Conservation (phyloP, 2,797 vertebrate genomes). For the Melanotaenia nigrans region DNA sequence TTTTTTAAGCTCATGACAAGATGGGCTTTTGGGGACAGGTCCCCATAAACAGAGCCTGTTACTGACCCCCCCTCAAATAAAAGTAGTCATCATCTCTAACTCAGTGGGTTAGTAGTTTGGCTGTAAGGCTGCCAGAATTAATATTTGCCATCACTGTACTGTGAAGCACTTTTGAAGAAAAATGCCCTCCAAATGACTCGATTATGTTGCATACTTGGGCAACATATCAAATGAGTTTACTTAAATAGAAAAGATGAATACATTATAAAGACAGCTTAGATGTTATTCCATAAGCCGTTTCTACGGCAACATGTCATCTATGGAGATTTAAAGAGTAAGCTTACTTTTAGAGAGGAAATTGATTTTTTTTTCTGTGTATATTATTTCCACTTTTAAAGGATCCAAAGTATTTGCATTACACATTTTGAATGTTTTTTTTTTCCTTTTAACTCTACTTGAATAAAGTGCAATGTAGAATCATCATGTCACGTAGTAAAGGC, state of each 20-base stretch:
- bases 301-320: constrained; percentile 24
- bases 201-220: constrained; percentile 10
- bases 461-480: constrained; percentile 6
- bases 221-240: constrained; percentile 15
- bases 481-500: constrained; percentile 11
- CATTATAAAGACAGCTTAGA: constrained; percentile 29
- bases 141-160: constrained; percentile 27
- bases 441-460: constrained; percentile 10
- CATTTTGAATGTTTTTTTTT: not conserved
- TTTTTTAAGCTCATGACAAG: constrained; percentile 47
- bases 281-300: constrained; percentile 33
- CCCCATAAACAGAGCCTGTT: constrained; percentile 39
- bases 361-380: constrained; percentile 21
- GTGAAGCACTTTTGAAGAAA: constrained; percentile 27
- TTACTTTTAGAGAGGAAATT: constrained; percentile 15
- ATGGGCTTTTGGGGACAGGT: constrained; percentile 53
- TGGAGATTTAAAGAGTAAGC: constrained; percentile 18
- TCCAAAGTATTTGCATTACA: constrained; percentile 16
- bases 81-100: constrained; percentile 51
- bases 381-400: constrained; percentile 32
- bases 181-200: constrained; percentile 26
- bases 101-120: constrained; percentile 17
- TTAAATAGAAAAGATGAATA: constrained; percentile 13
- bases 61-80: constrained; percentile 1
- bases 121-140: constrained; percentile 17